Base-by-base conservation (phyloP, 2,113 vertebrate species). In the Anser brachyrhynchus region DNA sequence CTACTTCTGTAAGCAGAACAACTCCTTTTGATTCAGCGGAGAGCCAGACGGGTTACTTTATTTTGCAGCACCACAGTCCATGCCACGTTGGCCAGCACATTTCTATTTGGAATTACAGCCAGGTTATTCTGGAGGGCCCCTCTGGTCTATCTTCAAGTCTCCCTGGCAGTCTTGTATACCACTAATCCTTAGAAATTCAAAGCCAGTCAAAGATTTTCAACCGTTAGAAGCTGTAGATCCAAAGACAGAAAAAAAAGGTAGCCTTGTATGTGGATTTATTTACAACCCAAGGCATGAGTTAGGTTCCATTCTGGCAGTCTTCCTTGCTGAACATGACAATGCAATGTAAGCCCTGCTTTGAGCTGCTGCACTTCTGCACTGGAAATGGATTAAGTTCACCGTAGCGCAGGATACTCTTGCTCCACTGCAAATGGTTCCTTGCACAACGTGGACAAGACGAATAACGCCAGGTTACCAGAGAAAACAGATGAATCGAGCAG, bases 1-100 rank as follows among this genome's bases (percentile, higher is more conserved):
- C 49, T 90, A 72, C 70, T 58, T 35, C 23, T 70, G 23, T 35
- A 71, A 91, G 80, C 31, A 41, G 90, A 95, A 70, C 28, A 91
- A 66, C 29, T 41, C 7, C 69, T 87, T 91, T 79, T 72, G 39
- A 84, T 31, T 28, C 73, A 65, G 65, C 3, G 0, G 2, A 54
- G 52, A 44, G 35, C 20, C 58, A 11, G 0, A 61, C 25, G 28
- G 28, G 26, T 6, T 88, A 35, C 21, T 26, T 35, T 37, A n/a
- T 65, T 61, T 37, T 20, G 33, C 62, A 62, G 5, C 1, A 0
- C 28, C 23, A 52, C 1, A 6, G 43, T 5, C 37, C 26, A 18
- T 2, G 6, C 39, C 2, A 2, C 52, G 35, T 58, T 7, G 21
- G 29, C 12, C 52, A 39, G 46, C 11, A 19, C 14, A 35, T 11